Conservation (phyloP, 2,113 vertebrate species). For the Vombatus ursinus region DNA sequence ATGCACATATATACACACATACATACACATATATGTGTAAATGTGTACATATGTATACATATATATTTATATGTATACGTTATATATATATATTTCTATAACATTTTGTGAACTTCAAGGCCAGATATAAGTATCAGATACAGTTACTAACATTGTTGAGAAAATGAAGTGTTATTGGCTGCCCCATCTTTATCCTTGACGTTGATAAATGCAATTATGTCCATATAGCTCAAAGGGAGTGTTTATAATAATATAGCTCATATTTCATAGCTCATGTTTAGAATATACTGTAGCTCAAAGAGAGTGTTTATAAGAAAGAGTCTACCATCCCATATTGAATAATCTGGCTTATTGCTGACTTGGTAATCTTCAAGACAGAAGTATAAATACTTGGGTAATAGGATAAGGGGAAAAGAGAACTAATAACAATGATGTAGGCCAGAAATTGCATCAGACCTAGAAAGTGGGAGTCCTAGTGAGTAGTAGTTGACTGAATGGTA, state of each 20-base stretch:
- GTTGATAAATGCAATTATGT: not conserved
- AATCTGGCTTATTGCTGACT: not conserved
- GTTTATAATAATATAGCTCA: not conserved
- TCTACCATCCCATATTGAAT: not conserved
- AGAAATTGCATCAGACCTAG: not conserved
- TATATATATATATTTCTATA: not conserved
- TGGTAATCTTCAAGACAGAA: not conserved
- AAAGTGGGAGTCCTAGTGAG: not conserved
- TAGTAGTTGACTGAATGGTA: no score
- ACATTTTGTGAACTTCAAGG: not conserved
- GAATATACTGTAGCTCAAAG: not conserved
- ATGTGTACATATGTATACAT: not conserved
- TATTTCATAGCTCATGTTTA: not conserved
- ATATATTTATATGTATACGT: no score
- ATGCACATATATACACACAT: no score
- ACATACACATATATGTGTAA: not conserved
- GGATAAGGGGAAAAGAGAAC: not conserved
- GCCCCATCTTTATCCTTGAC: constrained; percentile 19
- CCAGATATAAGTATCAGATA: not conserved
- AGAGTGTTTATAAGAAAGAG: not conserved
- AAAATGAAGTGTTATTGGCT: constrained; percentile 32
- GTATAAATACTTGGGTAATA: not conserved
- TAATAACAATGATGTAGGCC: not conserved
- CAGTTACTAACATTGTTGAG: not conserved
- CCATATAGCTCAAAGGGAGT: not conserved